These are phyloP conservation scores for Andrena fulva DNA, from an alignment of 2,888 invertebrate species.

Conservation along the genomic window DNA sequence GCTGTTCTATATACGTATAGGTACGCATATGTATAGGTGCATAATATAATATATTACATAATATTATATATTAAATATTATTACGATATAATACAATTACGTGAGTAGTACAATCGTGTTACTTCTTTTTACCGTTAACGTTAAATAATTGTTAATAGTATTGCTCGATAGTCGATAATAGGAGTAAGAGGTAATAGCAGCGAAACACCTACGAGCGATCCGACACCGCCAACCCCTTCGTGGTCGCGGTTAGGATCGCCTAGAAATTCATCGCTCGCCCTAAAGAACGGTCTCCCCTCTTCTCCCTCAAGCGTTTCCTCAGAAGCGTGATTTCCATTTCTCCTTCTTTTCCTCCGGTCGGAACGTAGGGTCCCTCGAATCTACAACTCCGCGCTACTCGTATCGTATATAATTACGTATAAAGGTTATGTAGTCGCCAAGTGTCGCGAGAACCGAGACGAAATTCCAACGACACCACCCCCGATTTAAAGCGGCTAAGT, in stretches of 20 bases:
- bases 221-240: background rate
- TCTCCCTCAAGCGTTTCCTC: slow-evolving; percentile 29
- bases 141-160: slow-evolving; percentile 51
- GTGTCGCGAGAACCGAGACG: slow-evolving; percentile 53
- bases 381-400: background rate
- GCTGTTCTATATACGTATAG: slow-evolving; percentile 32
- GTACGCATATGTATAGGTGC: slow-evolving; percentile 18
- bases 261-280: slow-evolving; percentile 14
- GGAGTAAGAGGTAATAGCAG: slow-evolving; percentile 47
- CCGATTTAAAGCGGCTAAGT: slow-evolving; percentile 70
- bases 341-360: background rate
- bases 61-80: slow-evolving; percentile 64
- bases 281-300: background rate
- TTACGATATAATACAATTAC: slow-evolving; percentile 44
- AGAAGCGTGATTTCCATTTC: slow-evolving; percentile 28
- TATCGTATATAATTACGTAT: slow-evolving; percentile 8
- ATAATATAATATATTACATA: slow-evolving; percentile 64
- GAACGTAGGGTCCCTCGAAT: slow-evolving; percentile 33
- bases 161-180: slow-evolving; percentile 51
- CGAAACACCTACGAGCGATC: slow-evolving; percentile 18
- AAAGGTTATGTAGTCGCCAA: slow-evolving; percentile 19
- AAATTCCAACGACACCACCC: slow-evolving; percentile 55
- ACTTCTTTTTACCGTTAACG: slow-evolving; percentile 34
- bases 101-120: slow-evolving; percentile 42
- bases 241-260: slow-evolving; percentile 6